These are phyloP conservation scores for Protula sp. DNA, from an alignment of 2,888 invertebrate species.

Conservation along the genomic window DNA sequence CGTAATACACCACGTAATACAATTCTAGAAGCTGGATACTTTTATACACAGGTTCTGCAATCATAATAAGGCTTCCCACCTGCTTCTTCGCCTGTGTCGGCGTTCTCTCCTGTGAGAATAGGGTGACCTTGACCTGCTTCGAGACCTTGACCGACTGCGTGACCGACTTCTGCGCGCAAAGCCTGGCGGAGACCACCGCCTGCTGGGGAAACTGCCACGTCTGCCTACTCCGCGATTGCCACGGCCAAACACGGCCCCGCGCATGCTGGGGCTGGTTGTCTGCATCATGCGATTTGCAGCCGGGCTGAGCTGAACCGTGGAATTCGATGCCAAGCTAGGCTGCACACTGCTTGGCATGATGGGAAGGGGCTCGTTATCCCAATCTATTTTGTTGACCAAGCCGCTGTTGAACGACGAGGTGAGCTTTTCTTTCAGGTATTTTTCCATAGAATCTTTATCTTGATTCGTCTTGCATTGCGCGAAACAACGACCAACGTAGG, in stretches of 20 bases:
- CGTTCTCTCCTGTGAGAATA: conserved; percentile 19
- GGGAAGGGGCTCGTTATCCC: conserved; percentile 90
- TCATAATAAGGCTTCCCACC: too few relatives aligned
- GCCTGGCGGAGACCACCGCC: conserved; percentile 8
- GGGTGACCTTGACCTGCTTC: conserved; percentile 37
- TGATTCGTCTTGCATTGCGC: conserved; percentile 79
- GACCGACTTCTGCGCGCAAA: conserved; percentile 16
- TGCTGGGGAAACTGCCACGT: background rate
- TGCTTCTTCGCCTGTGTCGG: conserved; percentile 7
- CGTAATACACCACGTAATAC: too few relatives aligned
- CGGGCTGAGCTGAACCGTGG: too few relatives aligned
- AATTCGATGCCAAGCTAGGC: too few relatives aligned
- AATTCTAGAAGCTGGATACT: too few relatives aligned
- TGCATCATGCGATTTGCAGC: too few relatives aligned
- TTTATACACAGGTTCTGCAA: too few relatives aligned
- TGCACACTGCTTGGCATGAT: too few relatives aligned
- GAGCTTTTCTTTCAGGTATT: conserved; percentile 87
- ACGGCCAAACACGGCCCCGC: background rate
- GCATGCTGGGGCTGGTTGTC: background rate
- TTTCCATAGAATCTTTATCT: conserved; percentile 90
- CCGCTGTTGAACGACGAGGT: conserved; percentile 84
- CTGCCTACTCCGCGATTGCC: conserved; percentile 2
- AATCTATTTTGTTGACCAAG: conserved; percentile 83
- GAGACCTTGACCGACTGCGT: conserved; percentile 39
- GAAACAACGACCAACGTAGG: conserved; percentile 88